Evolutionary conservation across 2,797 vertebrate genomes (phyloP).

Genomic region (Geotrypetes seraphini): DNA sequence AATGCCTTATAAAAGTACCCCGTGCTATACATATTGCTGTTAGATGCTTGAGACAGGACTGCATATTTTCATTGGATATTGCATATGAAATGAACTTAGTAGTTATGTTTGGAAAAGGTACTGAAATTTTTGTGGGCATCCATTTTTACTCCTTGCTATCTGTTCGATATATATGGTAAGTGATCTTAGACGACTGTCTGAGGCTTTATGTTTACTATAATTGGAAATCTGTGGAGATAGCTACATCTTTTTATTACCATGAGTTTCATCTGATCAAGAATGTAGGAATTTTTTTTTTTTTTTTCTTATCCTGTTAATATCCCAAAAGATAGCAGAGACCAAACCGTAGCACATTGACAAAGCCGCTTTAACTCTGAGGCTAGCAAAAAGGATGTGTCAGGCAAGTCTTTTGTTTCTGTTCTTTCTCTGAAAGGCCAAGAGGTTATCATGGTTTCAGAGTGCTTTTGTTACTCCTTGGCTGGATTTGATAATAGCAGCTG

Average conservation of each 20-base stretch:
- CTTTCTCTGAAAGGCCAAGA: slow-evolving; percentile 25
- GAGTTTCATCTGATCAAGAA: slow-evolving; percentile 36
- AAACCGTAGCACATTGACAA: slow-evolving; percentile 34
- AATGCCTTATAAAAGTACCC: too few species aligned
- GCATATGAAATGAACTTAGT: slow-evolving; percentile 36
- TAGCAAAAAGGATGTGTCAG: slow-evolving; percentile 20
- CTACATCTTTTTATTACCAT: slow-evolving; percentile 44
- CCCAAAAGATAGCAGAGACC: slow-evolving; percentile 34
- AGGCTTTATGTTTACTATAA: slow-evolving; percentile 37
- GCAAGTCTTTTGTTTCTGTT: slow-evolving; percentile 21
- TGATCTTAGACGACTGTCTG: slow-evolving; percentile 43
- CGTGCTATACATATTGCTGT: too few species aligned
- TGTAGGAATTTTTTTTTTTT: slow-evolving; percentile 36
- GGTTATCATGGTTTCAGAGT: slow-evolving; percentile 16
- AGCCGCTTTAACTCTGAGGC: slow-evolving; percentile 22
- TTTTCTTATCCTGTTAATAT: slow-evolving; percentile 39
- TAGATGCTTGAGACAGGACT: slow-evolving; percentile 23
- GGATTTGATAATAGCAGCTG: slow-evolving; percentile 7
- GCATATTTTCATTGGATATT: slow-evolving; percentile 29
- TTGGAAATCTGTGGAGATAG: slow-evolving; percentile 50
- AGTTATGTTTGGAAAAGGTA: slow-evolving; percentile 36
- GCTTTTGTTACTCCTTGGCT: slow-evolving; percentile 32
- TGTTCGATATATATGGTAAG: slow-evolving; percentile 51
- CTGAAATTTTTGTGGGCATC: slow-evolving; percentile 31
- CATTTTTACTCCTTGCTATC: slow-evolving; percentile 32